Evolutionary conservation across 1,140 invertebrate species (phyloP), one percentile per base, ranked within the genome.

Genomic region (Pantala flavescens): DNA sequence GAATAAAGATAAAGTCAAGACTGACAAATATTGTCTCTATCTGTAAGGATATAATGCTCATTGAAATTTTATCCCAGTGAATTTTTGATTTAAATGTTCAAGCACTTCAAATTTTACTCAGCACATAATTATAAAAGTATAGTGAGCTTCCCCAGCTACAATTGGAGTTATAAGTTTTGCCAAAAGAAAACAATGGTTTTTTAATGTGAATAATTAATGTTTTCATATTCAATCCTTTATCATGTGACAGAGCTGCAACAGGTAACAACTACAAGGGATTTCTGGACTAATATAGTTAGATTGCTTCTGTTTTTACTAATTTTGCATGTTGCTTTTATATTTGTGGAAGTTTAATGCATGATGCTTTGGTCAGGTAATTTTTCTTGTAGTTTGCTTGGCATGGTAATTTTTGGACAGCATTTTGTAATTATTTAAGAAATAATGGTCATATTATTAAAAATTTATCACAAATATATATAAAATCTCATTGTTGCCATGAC

Each of bases 211-310:
- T 24, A 11, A 42, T 28, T 21, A 72, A n/a, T 72, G 23, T 72
- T 72, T 28, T 72, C 24, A 72, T 28, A 23, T 21, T 72, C n/a
- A 28, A 42, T 71, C 71, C 71, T 23, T 28, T 3, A 28, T n/a
- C 21, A 11, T 72, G 7, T 63, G n/a, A 19, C n/a, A 16, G n/a
- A 63, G 24, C 23, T 49, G 21, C 72, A 75, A 14, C 71, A 75
- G 49, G 49, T 63, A 63, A 63, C 2, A 71, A 63, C 16, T 70
- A 71, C n/a, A 74, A 72, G 73, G 75, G 75, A 76, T 76, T 76
- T 76, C 75, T 76, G 75, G 75, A 74, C 75, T 76, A 49, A 42
- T 42, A 24, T 16, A 63, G 14, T 7, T 63, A 63, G 49, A 63
- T 7, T 19, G 49, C 49, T 63, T 63, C 70, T 63, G 21, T 24